Evolutionary conservation across 2,113 vertebrate species (phyloP).

Genomic region (Empidonax traillii): DNA sequence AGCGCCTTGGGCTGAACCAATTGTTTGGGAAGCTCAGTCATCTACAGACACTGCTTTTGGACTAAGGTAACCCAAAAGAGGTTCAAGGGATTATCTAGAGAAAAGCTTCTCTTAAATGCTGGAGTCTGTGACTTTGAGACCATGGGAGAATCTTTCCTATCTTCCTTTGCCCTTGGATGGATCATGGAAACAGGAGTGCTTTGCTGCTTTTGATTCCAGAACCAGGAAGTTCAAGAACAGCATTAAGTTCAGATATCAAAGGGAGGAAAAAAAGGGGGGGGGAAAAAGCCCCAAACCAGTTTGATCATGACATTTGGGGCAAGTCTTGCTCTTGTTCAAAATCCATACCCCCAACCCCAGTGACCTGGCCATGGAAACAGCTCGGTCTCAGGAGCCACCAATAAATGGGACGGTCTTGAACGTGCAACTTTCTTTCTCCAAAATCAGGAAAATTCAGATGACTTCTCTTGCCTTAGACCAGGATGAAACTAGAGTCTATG

Average conservation of each 20-base stretch:
- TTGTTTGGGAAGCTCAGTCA: not conserved
- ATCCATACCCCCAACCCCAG: not conserved
- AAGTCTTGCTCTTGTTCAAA: not conserved
- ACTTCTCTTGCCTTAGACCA: not conserved
- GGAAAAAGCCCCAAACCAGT: accelerated
- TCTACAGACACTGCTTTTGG: not conserved
- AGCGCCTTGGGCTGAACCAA: not conserved
- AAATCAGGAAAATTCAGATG: not conserved
- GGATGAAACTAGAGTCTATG: not conserved
- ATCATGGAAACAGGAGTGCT: not conserved
- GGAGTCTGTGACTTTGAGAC: not conserved
- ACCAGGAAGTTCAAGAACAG: not conserved
- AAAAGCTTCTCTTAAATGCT: not conserved
- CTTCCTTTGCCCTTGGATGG: not conserved
- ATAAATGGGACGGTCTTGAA: not conserved
- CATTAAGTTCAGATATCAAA: not conserved
- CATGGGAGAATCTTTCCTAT: not conserved
- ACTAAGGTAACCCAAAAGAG: not conserved
- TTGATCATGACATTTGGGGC: not conserved
- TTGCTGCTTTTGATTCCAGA: not conserved
- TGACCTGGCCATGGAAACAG: not conserved
- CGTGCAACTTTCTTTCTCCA: not conserved
- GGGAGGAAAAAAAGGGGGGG: accelerated
- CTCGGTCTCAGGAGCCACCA: not conserved
- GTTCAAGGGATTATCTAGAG: not conserved